Base-by-base conservation (phyloP, 2,888 invertebrate species). In the Eledone cirrhosa region DNA sequence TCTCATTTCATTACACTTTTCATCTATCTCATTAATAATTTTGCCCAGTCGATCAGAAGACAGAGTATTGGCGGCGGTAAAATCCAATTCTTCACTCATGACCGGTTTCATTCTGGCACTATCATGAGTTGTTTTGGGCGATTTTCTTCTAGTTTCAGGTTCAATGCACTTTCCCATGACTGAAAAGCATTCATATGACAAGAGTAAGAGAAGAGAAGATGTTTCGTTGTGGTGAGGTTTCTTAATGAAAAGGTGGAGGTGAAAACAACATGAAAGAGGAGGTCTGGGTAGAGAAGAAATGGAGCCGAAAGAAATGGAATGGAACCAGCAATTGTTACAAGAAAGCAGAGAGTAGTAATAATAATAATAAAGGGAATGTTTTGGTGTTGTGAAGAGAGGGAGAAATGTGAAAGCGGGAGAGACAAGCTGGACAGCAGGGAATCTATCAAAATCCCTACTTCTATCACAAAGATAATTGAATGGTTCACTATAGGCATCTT, bases 141-240 rank as follows among this genome's bases (percentile, higher is more conserved):
- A 33, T 41, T 31, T 41, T n/a, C 33, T 11, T 41, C n/a, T 22
- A 72, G 72, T 41, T 69, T 29, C 16, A 22, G 69, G 72, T 72
- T 72, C 72, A 19, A 41, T 41, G 22, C 72, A 72, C 72, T 72
- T 72, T 72, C 72, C 72, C 72, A 72, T 72, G 31, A 31, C 31
- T 72, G 67, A 67, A 16, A 67, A 67, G 27, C 69, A 69, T 29
- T 33, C 65, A 27, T 27, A 22, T 31, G 69, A 69, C 29, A 33
- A n/a, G 69, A 29, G 14, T 22, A 31, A 14, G 22, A 41, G 31
- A 27, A 27, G 19, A 27, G 22, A 11, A 13, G 22, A 3, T 29
- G n/a, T 31, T 33, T 31, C n/a, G 31, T 72, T 31, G 41, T 41
- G 11, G 22, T 63, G 24, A 72, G 72, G 41, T 7, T 22, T 69